phyloP scores from a whole-genome alignment of 2,797 vertebrate genomes.

The Lateolabrax maculatus region DNA sequence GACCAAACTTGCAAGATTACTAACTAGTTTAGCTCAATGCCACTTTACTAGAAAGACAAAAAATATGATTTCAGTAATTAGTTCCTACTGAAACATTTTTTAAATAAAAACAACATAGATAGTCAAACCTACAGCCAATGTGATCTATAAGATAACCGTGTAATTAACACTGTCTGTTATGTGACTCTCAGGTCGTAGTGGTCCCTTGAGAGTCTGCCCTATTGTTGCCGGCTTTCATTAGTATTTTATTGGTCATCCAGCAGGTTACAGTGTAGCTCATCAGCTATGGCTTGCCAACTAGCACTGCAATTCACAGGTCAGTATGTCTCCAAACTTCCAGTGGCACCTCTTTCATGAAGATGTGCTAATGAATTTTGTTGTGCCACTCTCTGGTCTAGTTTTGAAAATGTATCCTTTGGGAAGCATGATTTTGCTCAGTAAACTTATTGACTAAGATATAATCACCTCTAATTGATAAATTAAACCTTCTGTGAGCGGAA shows the following conservation, averaged over 20 bases:
- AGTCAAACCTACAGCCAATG: neutral
- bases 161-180: neutral
- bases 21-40: neutral
- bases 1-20: neutral
- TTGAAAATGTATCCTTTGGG: neutral
- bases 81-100: neutral
- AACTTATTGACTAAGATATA: too few relatives aligned
- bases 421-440: neutral
- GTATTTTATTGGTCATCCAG: too few relatives aligned
- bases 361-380: neutral
- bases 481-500: neutral
- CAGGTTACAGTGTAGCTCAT: too few relatives aligned
- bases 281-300: neutral
- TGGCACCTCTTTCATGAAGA: neutral
- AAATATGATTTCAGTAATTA: neutral
- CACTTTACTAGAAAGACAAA: too few relatives aligned
- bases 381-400: neutral
- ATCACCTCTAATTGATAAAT: neutral
- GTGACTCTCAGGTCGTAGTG: neutral
- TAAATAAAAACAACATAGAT: too few relatives aligned
- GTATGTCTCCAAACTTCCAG: neutral
- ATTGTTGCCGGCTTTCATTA: too few relatives aligned
- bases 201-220: neutral
- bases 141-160: neutral
- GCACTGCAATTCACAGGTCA: neutral